These are phyloP conservation scores for Morone chrysops DNA, from an alignment of 2,113 vertebrate genomes.

Conservation along the genomic window DNA sequence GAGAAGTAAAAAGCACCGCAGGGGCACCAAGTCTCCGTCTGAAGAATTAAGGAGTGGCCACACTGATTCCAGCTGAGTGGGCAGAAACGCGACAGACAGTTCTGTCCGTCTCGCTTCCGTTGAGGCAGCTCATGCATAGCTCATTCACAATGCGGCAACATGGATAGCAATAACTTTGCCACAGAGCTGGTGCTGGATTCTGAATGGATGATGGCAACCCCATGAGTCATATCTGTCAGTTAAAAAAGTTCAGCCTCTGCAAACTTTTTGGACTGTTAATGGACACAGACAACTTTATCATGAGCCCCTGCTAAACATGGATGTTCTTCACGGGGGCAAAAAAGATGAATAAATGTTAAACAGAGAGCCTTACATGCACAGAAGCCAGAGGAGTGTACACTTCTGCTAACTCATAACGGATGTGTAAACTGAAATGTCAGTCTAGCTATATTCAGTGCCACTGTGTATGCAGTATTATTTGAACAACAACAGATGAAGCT, in stretches of 20 bases:
- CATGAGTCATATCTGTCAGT: not conserved
- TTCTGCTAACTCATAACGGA: not conserved
- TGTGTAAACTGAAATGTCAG: not conserved
- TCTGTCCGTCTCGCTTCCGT: not conserved
- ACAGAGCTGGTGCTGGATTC: not conserved
- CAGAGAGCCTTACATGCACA: not conserved
- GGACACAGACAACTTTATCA: not conserved
- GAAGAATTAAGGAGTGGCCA: slow-evolving; percentile 1
- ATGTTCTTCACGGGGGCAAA: not conserved
- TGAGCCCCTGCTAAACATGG: not conserved
- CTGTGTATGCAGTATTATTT: not conserved
- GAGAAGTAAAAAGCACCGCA: not conserved
- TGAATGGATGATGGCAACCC: slow-evolving; percentile 19
- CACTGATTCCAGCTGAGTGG: slow-evolving; percentile 2
- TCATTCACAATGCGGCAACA: slow-evolving; percentile 9
- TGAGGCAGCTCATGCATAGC: not conserved
- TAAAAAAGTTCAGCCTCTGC: not conserved
- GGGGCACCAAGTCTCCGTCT: not conserved
- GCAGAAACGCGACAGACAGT: slow-evolving; percentile 3
- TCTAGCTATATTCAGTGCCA: no score
- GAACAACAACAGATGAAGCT: not conserved
- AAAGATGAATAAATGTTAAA: not conserved
- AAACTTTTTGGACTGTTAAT: not conserved
- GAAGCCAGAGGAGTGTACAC: not conserved
- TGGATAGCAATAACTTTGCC: not conserved